Base-by-base conservation (phyloP, 2,888 invertebrate genomes). In the Halictus quadricinctus region DNA sequence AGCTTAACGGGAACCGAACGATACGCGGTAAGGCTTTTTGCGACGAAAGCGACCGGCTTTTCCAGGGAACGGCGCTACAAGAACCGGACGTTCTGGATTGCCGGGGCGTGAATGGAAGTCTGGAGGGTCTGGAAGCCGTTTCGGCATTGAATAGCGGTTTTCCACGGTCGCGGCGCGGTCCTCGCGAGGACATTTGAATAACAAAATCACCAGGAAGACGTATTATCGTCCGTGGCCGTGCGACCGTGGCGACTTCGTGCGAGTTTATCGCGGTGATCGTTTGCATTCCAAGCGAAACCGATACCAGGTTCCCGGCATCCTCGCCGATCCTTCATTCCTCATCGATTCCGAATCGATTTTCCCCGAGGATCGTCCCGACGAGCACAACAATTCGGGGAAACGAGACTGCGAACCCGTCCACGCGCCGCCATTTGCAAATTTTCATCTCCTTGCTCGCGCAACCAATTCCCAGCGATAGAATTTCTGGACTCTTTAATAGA, bases 161-260 rank as follows among this genome's bases (percentile, higher is more conserved):
- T 87, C 89, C 88, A 88, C 73, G 84, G 79, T 86, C 85, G 58
- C 75, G n/a, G 1, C 83, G 21, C 79, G 76, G 81, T 29, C 80
- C 79, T 29, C 41, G 76, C 36, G 54, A 10, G 54, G 50, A 25
- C 83, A 94, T 94, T 94, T 94, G 92, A 94, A 94, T 94, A 92
- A 94, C 94, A 94, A 94, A 93, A 93, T 93, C 91, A 84, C 79
- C 83, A 81, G 85, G 85, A 90, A 90, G 90, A 90, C 80, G 87
- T 90, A 91, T 89, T 91, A 88, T 85, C 88, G 84, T 60, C 69
- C 29, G 79, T 74, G 76, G 46, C 82, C 79, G 86, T 83, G 84
- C 83, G 82, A 84, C 77, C 58, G 83, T 70, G 21, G 58, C 78
- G 76, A 81, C 76, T 77, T 79, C 79, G 79, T 41, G 73, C 83